Evolutionary conservation across 2,113 vertebrate genomes (phyloP).

Genomic region (Chroicocephalus ridibundus): DNA sequence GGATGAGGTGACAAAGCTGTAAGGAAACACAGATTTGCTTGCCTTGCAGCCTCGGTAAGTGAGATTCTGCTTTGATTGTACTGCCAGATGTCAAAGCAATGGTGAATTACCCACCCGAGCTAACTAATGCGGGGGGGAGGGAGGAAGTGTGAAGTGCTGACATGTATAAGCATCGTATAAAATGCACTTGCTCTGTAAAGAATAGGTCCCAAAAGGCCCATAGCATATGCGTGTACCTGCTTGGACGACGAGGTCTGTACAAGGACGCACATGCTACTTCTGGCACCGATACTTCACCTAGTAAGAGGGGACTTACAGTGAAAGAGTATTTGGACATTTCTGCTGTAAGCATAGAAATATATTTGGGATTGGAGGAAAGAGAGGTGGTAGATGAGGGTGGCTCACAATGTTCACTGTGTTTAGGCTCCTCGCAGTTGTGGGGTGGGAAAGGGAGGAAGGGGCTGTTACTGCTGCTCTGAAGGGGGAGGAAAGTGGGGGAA

Average conservation of each 20-base stretch:
- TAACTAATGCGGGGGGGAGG: neutral
- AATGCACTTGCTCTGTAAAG: neutral
- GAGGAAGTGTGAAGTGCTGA: conserved; percentile 8
- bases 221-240: neutral
- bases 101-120: neutral
- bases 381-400: neutral
- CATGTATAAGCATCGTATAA: neutral
- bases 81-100: conserved; percentile 30
- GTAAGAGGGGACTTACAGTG: neutral
- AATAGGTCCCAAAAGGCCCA: neutral
- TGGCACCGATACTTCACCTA: neutral
- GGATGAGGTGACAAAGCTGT: conserved; percentile 10
- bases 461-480: neutral
- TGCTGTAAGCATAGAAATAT: neutral
- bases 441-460: neutral
- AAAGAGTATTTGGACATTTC: neutral
- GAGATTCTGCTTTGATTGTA: neutral
- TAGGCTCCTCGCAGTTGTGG: neutral
- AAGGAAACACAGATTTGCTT: conserved; percentile 7
- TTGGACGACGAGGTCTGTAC: neutral
- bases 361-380: neutral
- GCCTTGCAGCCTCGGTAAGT: neutral
- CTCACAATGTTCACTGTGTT: neutral
- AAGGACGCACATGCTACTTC: neutral
- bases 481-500: neutral